Evolutionary conservation across 1,140 invertebrate species (phyloP).

Genomic region (Nylanderia fulva): DNA sequence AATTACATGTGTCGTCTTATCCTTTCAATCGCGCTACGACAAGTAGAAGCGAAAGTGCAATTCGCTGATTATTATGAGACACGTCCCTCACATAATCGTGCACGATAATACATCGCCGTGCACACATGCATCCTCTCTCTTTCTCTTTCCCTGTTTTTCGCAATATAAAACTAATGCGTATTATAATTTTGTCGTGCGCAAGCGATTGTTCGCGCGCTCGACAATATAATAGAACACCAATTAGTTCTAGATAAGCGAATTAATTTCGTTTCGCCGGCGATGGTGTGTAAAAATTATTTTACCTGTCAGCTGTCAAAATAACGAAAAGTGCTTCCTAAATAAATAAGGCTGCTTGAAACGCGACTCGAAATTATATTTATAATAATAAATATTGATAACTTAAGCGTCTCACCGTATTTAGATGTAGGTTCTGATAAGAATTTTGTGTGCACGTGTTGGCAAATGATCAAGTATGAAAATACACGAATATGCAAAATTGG

Average conservation of each 20-base stretch:
- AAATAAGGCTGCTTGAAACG: slow-evolving; percentile 53
- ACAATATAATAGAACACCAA: slow-evolving; percentile 76
- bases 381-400: background rate
- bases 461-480: background rate
- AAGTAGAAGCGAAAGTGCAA: background rate
- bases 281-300: slow-evolving; percentile 72
- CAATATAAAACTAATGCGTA: background rate
- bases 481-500: background rate
- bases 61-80: slow-evolving; percentile 19
- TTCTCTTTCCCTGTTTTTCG: background rate
- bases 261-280: slow-evolving; percentile 70
- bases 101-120: background rate
- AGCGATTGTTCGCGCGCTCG: slow-evolving; percentile 30
- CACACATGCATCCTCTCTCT: background rate
- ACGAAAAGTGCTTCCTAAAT: slow-evolving; percentile 68
- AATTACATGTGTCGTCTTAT: background rate
- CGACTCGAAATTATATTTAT: background rate
- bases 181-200: slow-evolving; percentile 22
- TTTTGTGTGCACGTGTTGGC: background rate
- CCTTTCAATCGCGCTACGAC: background rate
- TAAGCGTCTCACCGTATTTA: background rate
- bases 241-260: slow-evolving; percentile 79
- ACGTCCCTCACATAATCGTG: background rate
- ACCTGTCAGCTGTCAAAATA: slow-evolving; percentile 67
- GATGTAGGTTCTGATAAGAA: background rate